Percentiles rank a stretch among this genome's conserved stretches.
Evolutionary conservation across 2,797 vertebrate genomes (phyloP).

Genomic region (Gymnopithys bicolor): DNA sequence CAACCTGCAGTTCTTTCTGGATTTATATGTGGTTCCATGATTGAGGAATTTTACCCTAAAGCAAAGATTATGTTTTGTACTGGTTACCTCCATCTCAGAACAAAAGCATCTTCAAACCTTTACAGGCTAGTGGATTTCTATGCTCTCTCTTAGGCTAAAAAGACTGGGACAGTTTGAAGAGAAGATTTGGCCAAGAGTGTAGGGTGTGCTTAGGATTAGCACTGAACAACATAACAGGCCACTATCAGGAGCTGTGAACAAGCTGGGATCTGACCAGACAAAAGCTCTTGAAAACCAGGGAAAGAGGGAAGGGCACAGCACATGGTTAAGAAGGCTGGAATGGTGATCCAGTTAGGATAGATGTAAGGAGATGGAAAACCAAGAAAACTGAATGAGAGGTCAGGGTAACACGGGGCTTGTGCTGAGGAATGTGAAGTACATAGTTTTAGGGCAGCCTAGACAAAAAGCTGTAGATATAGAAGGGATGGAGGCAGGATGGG

Average conservation of each 20-base stretch:
- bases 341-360: neutral
- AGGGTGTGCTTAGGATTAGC: neutral
- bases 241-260: neutral
- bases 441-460: neutral
- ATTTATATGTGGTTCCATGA: constrained; percentile 22
- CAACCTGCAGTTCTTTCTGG: constrained; percentile 41
- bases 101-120: neutral
- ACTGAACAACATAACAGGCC: neutral
- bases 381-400: neutral
- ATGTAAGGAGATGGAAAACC: neutral
- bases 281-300: neutral
- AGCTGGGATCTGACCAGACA: neutral
- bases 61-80: constrained; percentile 22
- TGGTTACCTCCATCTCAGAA: neutral
- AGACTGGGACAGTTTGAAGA: neutral
- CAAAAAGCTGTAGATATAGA: neutral
- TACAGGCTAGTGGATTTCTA: accelerated
- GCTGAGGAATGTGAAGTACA: neutral
- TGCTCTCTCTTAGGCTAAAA: neutral
- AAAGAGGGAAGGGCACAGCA: neutral
- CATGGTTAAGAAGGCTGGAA: neutral
- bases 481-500: neutral
- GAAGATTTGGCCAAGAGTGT: neutral
- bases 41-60: constrained; percentile 55
- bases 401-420: neutral